Evolutionary conservation across 2,113 vertebrate genomes (phyloP), one percentile per base, ranked within the genome.

Genomic region (Probosciger aterrimus): DNA sequence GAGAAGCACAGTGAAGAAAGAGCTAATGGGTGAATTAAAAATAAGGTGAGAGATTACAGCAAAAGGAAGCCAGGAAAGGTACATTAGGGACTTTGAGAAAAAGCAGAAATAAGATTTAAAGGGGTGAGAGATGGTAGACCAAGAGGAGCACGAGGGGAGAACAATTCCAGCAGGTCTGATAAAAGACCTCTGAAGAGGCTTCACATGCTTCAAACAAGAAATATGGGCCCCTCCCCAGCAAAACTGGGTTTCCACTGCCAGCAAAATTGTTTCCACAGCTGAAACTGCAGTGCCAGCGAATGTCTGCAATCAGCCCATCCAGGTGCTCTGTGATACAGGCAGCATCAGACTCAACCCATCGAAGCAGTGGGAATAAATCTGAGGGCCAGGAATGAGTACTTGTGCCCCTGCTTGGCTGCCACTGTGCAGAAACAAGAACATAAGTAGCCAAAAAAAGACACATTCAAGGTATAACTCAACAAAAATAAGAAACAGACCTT

Each of bases 401-500:
- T 93, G 93, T 88, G 93, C 93, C 95, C 80, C 95, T 78, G 83
- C 80, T 93, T 96, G 96, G 96, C 96, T 76, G 83, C 93, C 0
- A 20, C 74, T 91, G 37, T 73, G 62, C 91, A 92, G 81, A 85
- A 96, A 94, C 0, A 0, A 94, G 81, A 95, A 59, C 0, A 3
- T 55, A 93, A 95, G 88, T 87, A 92, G 88, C 86, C 92, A 96
- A 91, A 93, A 95, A 96, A 88, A 91, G 86, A 89, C 74, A 85
- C 63, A 59, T 92, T 95, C 85, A 93, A 92, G 74, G 63, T 85
- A 80, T 93, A 97, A 92, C 57, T 94, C 93, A 91, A 82, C 53
- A 96, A 96, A 96, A 97, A 95, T 93, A 94, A 96, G 95, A 93
- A 97, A 91, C 92, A 94, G 96, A 97, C 59, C 52, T 87, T 92